Evolutionary conservation across 2,797 vertebrate genomes (phyloP).

Genomic region (Dendrocincla fuliginosa): DNA sequence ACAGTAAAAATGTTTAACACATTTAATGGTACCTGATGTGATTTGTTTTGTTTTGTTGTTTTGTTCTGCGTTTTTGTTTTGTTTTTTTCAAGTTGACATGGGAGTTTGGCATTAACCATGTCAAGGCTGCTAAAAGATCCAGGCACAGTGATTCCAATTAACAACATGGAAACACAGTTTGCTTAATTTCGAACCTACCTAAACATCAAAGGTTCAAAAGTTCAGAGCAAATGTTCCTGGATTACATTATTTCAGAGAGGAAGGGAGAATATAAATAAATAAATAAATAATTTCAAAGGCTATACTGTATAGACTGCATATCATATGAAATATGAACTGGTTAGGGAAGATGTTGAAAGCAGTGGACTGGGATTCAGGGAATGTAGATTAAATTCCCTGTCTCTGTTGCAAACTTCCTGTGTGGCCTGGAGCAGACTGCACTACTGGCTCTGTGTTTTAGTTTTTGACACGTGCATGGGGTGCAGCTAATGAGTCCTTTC

Average conservation of each 20-base stretch:
- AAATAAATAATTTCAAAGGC: background rate
- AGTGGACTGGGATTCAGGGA: background rate
- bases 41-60: background rate
- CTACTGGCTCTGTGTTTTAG: slow-evolving; percentile 1
- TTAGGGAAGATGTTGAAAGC: background rate
- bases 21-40: background rate
- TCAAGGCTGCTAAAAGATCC: slow-evolving; percentile 13
- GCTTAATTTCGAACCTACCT: slow-evolving; percentile 29
- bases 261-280: background rate
- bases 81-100: background rate
- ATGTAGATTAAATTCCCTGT: slow-evolving; percentile 30
- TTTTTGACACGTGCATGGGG: background rate
- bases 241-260: slow-evolving; percentile 27
- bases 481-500: slow-evolving; percentile 16
- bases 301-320: background rate
- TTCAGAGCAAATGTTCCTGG: slow-evolving; percentile 1
- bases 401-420: slow-evolving; percentile 41
- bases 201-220: slow-evolving; percentile 56
- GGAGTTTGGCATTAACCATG: slow-evolving; percentile 30
- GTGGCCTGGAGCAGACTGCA: slow-evolving; percentile 34
- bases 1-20: slow-evolving; percentile 43
- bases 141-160: slow-evolving; percentile 34
- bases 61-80: background rate
- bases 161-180: slow-evolving; percentile 15
- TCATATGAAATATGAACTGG: slow-evolving; percentile 24